Conservation (phyloP, 2,113 vertebrate genomes). For the Rattus norvegicus region GRCr8 NC_086027.1:51292001-51292500, state of each 20-base stretch:
- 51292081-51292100: background rate
- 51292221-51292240: background rate
- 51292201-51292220: background rate
- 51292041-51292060: background rate
- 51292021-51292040: background rate
- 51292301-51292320: background rate
- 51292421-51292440: background rate
- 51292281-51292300: background rate
- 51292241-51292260: background rate
- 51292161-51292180: background rate
- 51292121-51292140: background rate
- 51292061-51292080: background rate
- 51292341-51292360: too few species aligned
- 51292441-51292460: background rate
- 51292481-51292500: background rate
- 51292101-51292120: background rate
- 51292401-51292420: background rate
- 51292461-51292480: background rate
- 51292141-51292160: fast-evolving
- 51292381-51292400: too few species aligned
- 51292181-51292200: background rate
- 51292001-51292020: background rate
- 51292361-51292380: background rate
- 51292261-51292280: background rate
- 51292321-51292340: background rate